These are phyloP conservation scores for Crotalus horridus DNA, from an alignment of 2,113 vertebrate genomes.

Conservation along the genomic window DNA sequence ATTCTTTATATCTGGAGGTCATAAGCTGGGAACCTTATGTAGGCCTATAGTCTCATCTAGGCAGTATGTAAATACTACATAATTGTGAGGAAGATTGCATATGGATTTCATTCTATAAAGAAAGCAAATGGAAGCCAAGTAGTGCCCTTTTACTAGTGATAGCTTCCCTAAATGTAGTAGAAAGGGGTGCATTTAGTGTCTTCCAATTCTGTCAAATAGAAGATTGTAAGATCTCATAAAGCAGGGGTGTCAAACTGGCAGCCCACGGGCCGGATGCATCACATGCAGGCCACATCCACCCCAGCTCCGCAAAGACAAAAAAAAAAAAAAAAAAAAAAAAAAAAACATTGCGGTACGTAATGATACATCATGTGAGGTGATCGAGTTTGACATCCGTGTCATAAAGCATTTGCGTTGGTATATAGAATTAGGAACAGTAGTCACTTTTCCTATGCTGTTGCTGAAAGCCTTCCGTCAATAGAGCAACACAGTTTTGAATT, in stretches of 20 bases:
- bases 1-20: neutral
- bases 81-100: neutral
- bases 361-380: too few species aligned
- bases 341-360: too few species aligned
- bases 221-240: neutral
- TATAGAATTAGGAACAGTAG: neutral
- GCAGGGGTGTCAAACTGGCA: too few species aligned
- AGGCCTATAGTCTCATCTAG: neutral
- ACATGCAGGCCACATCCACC: too few species aligned
- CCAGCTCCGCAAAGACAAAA: too few species aligned
- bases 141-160: neutral
- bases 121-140: neutral
- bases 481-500: neutral
- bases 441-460: neutral
- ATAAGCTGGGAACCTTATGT: neutral
- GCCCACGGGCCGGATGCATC: too few species aligned
- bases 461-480: neutral
- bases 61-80: neutral
- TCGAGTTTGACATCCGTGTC: neutral
- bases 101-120: neutral
- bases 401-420: neutral
- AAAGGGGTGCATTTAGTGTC: neutral
- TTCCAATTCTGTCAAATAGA: neutral
- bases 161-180: neutral
- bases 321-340: too few species aligned